Evolutionary conservation across 2,888 invertebrate genomes (phyloP).

Genomic region (Drosophila meridiana): DNA sequence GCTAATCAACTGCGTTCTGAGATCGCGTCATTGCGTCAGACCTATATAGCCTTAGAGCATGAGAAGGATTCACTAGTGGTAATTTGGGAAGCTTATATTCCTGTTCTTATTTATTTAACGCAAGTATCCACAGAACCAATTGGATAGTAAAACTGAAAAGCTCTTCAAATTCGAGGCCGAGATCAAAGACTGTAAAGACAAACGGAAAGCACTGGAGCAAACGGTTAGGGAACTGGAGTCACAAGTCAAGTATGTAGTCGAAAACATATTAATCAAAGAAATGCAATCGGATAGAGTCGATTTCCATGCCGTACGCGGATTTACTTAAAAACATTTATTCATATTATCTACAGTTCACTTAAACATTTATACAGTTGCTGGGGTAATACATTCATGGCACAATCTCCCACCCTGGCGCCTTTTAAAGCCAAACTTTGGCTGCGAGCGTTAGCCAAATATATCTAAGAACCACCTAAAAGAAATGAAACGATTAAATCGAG

Average conservation of each 20-base stretch:
- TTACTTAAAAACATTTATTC: slow-evolving; percentile 46
- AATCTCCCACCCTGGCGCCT: slow-evolving; percentile 57
- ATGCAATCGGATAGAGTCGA: no score
- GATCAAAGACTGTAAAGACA: slow-evolving; percentile 87
- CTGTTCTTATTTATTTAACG: not conserved
- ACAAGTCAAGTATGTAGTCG: slow-evolving; percentile 84
- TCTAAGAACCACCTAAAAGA: slow-evolving; percentile 84
- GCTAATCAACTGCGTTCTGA: slow-evolving; percentile 88
- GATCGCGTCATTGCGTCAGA: slow-evolving; percentile 88
- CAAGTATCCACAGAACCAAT: slow-evolving; percentile 85
- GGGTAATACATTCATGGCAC: slow-evolving; percentile 77
- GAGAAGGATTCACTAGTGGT: slow-evolving; percentile 90
- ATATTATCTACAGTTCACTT: slow-evolving; percentile 63
- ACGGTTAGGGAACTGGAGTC: slow-evolving; percentile 87
- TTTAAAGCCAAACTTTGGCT: slow-evolving; percentile 36
- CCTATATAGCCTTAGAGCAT: slow-evolving; percentile 88
- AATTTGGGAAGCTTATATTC: slow-evolving; percentile 24
- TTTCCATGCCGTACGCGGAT: not conserved
- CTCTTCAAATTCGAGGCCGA: slow-evolving; percentile 89
- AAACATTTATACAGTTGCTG: slow-evolving; percentile 52
- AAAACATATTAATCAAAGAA: not conserved
- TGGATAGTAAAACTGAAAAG: slow-evolving; percentile 91
- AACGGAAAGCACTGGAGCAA: slow-evolving; percentile 86
- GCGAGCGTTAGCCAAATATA: slow-evolving; percentile 79
- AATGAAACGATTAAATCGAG: slow-evolving; percentile 63